Conservation (phyloP, 2,113 vertebrate species). For the Chionomys nivalis region DNA sequence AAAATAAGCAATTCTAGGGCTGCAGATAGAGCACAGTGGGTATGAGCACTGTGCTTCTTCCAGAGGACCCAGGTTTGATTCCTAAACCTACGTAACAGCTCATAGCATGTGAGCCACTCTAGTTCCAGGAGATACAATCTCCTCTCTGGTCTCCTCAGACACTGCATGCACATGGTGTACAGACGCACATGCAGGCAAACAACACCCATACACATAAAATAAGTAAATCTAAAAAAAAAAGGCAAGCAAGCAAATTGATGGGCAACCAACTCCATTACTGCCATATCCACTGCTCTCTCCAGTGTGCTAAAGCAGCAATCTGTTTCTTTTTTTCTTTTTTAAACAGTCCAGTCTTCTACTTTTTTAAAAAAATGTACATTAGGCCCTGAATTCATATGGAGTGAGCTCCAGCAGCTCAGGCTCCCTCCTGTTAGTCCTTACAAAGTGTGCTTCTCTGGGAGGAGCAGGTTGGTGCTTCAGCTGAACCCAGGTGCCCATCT, state of each 20-base stretch:
- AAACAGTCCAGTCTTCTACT: neutral
- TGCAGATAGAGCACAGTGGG: neutral
- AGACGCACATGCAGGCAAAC: neutral
- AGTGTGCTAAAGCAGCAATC: neutral
- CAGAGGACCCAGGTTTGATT: neutral
- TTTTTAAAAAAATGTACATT: neutral
- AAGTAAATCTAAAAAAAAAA: neutral
- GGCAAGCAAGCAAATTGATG: neutral
- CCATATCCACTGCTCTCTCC: neutral
- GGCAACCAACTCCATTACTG: neutral
- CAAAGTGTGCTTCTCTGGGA: neutral
- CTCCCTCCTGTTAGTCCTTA: neutral
- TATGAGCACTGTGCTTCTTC: neutral
- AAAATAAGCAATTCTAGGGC: neutral
- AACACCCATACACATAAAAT: neutral
- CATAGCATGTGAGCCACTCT: neutral
- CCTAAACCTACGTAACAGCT: neutral
- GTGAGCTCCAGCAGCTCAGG: neutral
- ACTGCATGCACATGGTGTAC: neutral
- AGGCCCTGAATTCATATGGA: neutral
- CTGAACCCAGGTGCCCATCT: neutral
- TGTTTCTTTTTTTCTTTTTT: neutral
- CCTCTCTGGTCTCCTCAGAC: neutral
- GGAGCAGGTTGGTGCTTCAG: neutral
- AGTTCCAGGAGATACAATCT: neutral